Evolutionary conservation across 1,140 invertebrate species (phyloP).

Genomic region (Wiebesia pumilae): DNA sequence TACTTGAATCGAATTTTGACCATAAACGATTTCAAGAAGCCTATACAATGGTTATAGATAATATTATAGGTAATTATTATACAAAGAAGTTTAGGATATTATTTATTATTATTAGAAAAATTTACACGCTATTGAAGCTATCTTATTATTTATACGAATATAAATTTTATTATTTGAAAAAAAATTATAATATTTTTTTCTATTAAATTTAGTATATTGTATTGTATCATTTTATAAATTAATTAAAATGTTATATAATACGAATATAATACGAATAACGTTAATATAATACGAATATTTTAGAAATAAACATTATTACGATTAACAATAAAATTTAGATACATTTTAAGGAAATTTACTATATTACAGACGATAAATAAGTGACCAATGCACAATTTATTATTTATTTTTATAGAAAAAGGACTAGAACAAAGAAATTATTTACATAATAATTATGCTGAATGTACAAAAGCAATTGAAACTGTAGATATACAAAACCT

Average conservation of each 20-base stretch:
- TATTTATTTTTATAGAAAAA: constrained; percentile 65
- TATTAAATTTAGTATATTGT: too few relatives aligned
- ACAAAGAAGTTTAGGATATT: neutral
- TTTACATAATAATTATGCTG: constrained; percentile 75
- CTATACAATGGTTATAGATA: constrained; percentile 81
- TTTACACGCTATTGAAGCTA: too few relatives aligned
- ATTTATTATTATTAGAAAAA: neutral
- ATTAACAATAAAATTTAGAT: neutral
- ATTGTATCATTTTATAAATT: too few relatives aligned
- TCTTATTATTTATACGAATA: too few relatives aligned
- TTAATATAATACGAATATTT: too few relatives aligned
- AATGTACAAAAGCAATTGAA: constrained; percentile 63
- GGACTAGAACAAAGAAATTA: constrained; percentile 74
- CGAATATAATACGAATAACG: too few relatives aligned
- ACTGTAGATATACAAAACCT: constrained; percentile 59
- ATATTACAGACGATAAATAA: neutral
- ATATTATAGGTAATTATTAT: constrained; percentile 77
- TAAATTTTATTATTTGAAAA: too few relatives aligned
- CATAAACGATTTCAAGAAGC: constrained; percentile 81
- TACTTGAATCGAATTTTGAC: constrained; percentile 82
- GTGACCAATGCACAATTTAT: neutral
- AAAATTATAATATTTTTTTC: too few relatives aligned
- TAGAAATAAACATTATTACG: neutral
- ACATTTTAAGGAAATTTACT: neutral
- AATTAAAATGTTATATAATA: too few relatives aligned